Base-by-base conservation (phyloP, 1,140 invertebrate genomes). In the Solenopsis fugax region DNA sequence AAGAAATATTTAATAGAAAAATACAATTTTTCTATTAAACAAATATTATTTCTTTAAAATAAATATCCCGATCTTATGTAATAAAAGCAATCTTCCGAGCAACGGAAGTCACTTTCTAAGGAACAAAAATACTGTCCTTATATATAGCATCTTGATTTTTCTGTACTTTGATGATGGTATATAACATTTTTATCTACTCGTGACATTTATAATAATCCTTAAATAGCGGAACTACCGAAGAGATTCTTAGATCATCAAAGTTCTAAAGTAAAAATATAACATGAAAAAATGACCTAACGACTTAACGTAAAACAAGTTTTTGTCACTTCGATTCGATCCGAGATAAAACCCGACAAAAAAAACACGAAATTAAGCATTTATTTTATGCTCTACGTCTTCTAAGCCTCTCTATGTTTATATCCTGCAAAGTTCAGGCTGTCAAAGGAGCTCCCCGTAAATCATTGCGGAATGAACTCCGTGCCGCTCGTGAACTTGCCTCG, bases 91-190 rank as follows among this genome's bases (percentile, higher is more conserved):
- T 69, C 65, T 69, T 69, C 12, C 41, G 4, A 69, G 13, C 48
- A 69, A 69, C 65, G 65, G 65, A 69, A 69, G 41, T 69, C 12
- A 69, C 21, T 50, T 48, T 67, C 41, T 67, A 29, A 69, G 65
- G 65, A 50, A 9, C 65, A 50, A 69, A 69, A 69, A 69, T 69
- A 69, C 65, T 69, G 6, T 48, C 16, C 21, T 69, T 69, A 69
- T 69, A 69, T 50, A 69, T 69, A 69, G 65, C 65, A 45, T 21
- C 65, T 69, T 69, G 65, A 69, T 48, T 48, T 69, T 69, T 69
- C 65, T 13, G 0, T 10, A 41, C 64, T 18, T 52, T 72, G 16
- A 72, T n/a, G 65, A 41, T 29, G 29, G 29, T 58, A 58, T 24
- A 76, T 76, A 58, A 76, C 54, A 56, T 58, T 76, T 58, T 58